Evolutionary conservation across 2,113 vertebrate genomes (phyloP).

Genomic region (Orcinus orca): DNA sequence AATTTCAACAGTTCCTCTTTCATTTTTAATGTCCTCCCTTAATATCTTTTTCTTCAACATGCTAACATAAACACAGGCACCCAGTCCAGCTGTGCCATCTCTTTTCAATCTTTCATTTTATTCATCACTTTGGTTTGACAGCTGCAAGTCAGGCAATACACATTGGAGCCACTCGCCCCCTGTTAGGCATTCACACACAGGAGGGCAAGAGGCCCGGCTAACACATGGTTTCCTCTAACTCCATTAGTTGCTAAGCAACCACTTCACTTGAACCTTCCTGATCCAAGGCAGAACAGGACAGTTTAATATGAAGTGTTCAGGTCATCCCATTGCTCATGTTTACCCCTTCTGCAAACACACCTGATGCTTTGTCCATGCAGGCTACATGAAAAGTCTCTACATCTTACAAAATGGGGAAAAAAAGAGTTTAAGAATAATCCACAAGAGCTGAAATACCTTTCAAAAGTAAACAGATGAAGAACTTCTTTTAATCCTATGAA

Average conservation of each 20-base stretch:
- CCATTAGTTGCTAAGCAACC: conserved; percentile 69
- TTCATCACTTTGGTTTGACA: neutral
- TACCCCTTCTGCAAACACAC: neutral
- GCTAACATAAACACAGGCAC: neutral
- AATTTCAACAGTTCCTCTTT: neutral
- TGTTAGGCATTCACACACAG: neutral
- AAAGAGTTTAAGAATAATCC: neutral
- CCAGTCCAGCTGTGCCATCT: neutral
- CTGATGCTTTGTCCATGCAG: neutral
- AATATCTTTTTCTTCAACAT: neutral
- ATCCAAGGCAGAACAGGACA: conserved; percentile 36
- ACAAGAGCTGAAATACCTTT: neutral
- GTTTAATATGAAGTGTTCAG: neutral
- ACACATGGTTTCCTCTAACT: conserved; percentile 16
- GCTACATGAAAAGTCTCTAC: neutral
- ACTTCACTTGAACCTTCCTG: conserved; percentile 3
- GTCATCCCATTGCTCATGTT: neutral
- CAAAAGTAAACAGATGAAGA: neutral
- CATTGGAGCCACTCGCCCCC: neutral
- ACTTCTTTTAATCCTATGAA: neutral
- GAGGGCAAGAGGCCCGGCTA: neutral
- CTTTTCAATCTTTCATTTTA: neutral
- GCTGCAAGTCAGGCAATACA: neutral
- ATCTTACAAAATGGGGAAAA: neutral
- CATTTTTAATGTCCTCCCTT: neutral